These are phyloP conservation scores for Neelides folsomi DNA, from an alignment of 2,888 invertebrate genomes.

Conservation along the genomic window DNA sequence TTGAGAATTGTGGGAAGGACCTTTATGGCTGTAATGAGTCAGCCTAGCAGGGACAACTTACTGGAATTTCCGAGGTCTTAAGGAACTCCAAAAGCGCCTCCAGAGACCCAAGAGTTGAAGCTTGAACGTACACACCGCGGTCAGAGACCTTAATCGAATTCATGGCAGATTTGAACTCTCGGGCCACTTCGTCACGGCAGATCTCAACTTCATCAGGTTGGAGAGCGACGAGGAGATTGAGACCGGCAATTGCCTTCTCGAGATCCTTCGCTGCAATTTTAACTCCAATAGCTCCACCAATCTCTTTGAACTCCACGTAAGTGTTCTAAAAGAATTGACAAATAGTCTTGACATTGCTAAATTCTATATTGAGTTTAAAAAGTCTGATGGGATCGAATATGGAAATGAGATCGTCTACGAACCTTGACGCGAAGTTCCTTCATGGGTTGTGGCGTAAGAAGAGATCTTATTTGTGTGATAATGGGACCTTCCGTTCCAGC, in stretches of 20 bases:
- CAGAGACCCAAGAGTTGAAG: conserved; percentile 95
- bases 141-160: conserved; percentile 82
- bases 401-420: conserved; percentile 15
- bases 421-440: conserved; percentile 93
- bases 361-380: not conserved
- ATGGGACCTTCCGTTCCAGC: conserved; percentile 98
- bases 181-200: conserved; percentile 69
- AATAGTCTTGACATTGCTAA: too few relatives aligned
- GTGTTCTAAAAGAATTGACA: conserved; percentile 50
- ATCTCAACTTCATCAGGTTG: conserved; percentile 89
- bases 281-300: conserved; percentile 92
- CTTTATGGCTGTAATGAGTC: not conserved
- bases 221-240: conserved; percentile 81
- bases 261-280: conserved; percentile 97
- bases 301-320: conserved; percentile 86
- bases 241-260: conserved; percentile 92
- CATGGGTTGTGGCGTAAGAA: conserved; percentile 96
- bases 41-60: conserved; percentile 43
- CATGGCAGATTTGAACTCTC: conserved; percentile 74
- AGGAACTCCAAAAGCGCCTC: conserved; percentile 93
- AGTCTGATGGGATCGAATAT: not conserved
- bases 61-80: conserved; percentile 80
- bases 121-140: conserved; percentile 96
- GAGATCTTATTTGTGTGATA: conserved; percentile 87
- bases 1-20: not conserved